These are phyloP conservation scores for Cnemophilus loriae DNA, from an alignment of 2,113 vertebrate species.

Conservation along the genomic window DNA sequence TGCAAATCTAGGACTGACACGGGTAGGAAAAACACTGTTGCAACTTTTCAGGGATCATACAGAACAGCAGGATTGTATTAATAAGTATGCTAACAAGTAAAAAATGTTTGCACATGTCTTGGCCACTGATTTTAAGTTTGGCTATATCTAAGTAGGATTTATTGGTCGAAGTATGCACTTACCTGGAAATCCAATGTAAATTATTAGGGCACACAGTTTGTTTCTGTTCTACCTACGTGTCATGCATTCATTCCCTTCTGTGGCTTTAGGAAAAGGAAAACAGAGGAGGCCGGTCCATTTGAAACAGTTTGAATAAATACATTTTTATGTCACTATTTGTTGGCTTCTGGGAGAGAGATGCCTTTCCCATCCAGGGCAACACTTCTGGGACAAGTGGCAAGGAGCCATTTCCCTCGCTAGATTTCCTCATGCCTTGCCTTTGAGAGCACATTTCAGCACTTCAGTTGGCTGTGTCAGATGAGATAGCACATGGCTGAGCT, in stretches of 20 bases:
- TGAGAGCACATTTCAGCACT: background rate
- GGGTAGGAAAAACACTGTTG: background rate
- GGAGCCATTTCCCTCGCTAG: background rate
- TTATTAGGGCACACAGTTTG: background rate
- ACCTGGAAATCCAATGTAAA: background rate
- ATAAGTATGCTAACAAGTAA: background rate
- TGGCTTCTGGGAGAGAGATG: background rate
- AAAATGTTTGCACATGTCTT: background rate
- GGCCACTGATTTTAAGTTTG: background rate
- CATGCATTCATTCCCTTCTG: background rate
- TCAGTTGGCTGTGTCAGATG: background rate
- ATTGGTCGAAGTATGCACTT: background rate
- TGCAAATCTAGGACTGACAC: background rate
- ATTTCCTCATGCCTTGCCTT: background rate
- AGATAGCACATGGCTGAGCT: background rate
- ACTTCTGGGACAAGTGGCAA: background rate
- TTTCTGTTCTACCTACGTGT: background rate
- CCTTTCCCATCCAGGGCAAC: background rate
- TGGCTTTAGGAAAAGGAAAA: background rate
- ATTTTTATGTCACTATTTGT: background rate
- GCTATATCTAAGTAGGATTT: background rate
- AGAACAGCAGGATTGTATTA: background rate
- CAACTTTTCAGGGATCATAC: background rate
- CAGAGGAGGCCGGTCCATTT: background rate
- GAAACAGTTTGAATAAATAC: background rate